Evolutionary conservation across 2,888 invertebrate genomes (phyloP), one percentile per base, ranked within the genome.

Genomic region (Sinotaia quadrata): DNA sequence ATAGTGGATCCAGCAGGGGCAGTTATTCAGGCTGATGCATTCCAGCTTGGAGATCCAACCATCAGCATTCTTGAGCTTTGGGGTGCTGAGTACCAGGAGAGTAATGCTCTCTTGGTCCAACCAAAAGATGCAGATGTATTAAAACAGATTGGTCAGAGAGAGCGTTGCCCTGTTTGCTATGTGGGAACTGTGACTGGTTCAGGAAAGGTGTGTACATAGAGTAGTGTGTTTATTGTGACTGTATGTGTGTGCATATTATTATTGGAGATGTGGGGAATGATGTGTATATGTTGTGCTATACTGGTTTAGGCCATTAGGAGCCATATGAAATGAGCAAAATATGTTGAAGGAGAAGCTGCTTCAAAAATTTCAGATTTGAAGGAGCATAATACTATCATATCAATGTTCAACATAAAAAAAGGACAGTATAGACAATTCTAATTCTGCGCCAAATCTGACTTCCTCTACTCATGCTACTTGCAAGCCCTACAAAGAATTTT

Each of bases 81-180:
- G 98, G 98, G 97, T 0, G 98, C 98, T 0, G 98, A 98, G 87
- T 98, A 98, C 87, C 98, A 98, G 80, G 97, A 98, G 88, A 97
- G 95, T 80, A 93, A 98, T 85, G 98, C 98, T 0, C 90, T 97
- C 73, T 90, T 99, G 2, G 94, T 96, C 24, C 66, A 75, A 33
- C 91, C 92, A 47, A 77, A 93, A 73, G 92, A 94, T 83, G 90
- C 91, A 27, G 81, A 88, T 0, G 78, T 93, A 3, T 89, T 98
- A 4, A 87, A 90, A 69, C 91, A 91, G 73, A 94, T 98, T 68
- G 94, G 95, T 66, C 88, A 90, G 37, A 91, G 98, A 71, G 98
- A 99, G 90, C 92, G 95, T 72, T 98, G 98, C 86, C 95, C 96
- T 0, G 93, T 98, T 0, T 93, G 93, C 80, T 94, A 96, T 86